Evolutionary conservation across 2,113 vertebrate genomes (phyloP), one percentile per base, ranked within the genome.

Genomic region (Pachyramphus minor): DNA sequence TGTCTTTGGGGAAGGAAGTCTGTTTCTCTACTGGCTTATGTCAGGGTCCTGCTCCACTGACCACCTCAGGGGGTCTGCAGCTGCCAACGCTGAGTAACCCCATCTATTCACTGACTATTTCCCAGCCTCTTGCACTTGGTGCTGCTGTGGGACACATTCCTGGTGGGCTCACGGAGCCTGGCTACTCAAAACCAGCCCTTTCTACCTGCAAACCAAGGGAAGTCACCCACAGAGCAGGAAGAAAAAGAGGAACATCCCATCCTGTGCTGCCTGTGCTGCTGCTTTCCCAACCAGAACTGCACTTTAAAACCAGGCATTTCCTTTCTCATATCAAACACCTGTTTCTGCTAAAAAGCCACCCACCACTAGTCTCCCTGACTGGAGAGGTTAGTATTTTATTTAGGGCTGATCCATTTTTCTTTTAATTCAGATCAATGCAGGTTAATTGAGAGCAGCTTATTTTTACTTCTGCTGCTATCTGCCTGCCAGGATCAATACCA

Each of bases 381-480:
- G 41, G 89, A 83, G 75, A 94, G 56, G 17, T 1, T 25, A 52
- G 69, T 63, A 55, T 96, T 95, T 90, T 87, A 95, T 93, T 91
- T 82, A 60, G 80, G 73, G 14, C 85, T 87, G 89, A 89, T 96
- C 94, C 85, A 96, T 95, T 92, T 90, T 91, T 93, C 95, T 97
- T 97, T 97, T 96, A 95, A 97, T 97, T 97, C 97, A 96, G 97
- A 96, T 97, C 97, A 96, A 97, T 97, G 96, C 33, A 0, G 92
- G 95, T 97, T 97, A 97, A 97, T 97, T 92, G 97, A 96, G 97
- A 97, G 93, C 92, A 75, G 90, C 90, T 97, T 97, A 96, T 97
- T 97, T 97, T 97, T 96, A 97, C 96, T 97, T 95, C 84, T 96
- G 89, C 92, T 96, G 95, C 66, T 41, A 68, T 81, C 68, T 90